These are phyloP conservation scores for Fragum whitleyi DNA, from an alignment of 2,888 invertebrate species.

Conservation along the genomic window DNA sequence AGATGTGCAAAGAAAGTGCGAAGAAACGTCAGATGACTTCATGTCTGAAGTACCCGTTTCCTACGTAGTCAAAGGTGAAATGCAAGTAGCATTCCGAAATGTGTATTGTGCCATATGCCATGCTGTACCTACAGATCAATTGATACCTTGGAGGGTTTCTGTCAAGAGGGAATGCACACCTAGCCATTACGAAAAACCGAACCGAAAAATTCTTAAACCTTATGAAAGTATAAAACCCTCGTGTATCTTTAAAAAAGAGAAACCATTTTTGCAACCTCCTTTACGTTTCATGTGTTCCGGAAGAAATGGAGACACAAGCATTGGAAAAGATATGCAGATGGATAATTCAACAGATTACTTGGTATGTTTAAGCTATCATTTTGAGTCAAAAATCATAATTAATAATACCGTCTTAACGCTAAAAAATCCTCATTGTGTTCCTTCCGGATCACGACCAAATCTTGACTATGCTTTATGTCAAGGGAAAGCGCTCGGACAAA, in stretches of 20 bases:
- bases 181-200: background rate
- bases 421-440: conserved; percentile 11
- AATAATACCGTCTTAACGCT: background rate
- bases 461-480: background rate
- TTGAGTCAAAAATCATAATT: background rate
- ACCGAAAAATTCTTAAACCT: background rate
- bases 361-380: background rate
- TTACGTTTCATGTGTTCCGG: background rate
- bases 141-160: background rate
- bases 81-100: conserved; percentile 12
- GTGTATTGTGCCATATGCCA: conserved; percentile 9
- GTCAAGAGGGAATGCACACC: background rate
- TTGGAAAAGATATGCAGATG: background rate
- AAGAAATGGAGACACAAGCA: background rate
- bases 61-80: background rate
- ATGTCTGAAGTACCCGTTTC: conserved; percentile 10
- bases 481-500: background rate
- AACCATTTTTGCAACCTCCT: background rate
- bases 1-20: background rate
- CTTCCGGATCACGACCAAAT: background rate
- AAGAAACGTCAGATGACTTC: conserved; percentile 9
- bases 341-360: background rate
- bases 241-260: background rate
- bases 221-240: background rate
- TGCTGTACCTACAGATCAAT: background rate